Evolutionary conservation across 2,888 invertebrate genomes (phyloP).

Genomic region (Yponomeuta cagnagella): DNA sequence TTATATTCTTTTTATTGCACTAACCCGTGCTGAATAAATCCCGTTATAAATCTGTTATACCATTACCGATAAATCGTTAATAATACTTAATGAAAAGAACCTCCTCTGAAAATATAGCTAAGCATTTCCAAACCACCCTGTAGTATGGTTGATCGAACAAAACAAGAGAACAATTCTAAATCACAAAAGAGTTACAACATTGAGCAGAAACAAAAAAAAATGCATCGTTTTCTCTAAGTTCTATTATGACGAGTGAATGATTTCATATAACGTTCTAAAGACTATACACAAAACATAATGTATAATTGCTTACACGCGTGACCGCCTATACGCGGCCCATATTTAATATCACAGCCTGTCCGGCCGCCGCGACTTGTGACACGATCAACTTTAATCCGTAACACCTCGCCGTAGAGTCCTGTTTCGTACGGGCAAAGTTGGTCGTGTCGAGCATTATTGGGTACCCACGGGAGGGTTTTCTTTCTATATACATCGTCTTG

Average conservation of each 20-base stretch:
- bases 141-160: too few species aligned
- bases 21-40: too few species aligned
- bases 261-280: not conserved
- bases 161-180: not conserved
- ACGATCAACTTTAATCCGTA: not conserved
- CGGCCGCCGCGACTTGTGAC: constrained; percentile 37
- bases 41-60: too few species aligned
- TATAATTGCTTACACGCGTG: not conserved
- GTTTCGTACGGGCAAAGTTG: not conserved
- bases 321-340: not conserved
- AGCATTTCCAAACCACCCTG: too few species aligned
- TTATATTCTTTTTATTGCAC: too few species aligned
- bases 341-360: constrained; percentile 60
- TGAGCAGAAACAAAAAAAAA: not conserved
- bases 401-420: not conserved
- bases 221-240: not conserved
- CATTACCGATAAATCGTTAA: too few species aligned
- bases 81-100: too few species aligned
- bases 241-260: not conserved
- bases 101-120: too few species aligned
- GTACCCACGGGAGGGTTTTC: not conserved
- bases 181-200: not conserved
- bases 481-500: not conserved
- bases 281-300: constrained; percentile 2
- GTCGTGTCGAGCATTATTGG: not conserved